Conservation (phyloP, 2,113 vertebrate species). For the Herpetotheres cachinnans region DNA sequence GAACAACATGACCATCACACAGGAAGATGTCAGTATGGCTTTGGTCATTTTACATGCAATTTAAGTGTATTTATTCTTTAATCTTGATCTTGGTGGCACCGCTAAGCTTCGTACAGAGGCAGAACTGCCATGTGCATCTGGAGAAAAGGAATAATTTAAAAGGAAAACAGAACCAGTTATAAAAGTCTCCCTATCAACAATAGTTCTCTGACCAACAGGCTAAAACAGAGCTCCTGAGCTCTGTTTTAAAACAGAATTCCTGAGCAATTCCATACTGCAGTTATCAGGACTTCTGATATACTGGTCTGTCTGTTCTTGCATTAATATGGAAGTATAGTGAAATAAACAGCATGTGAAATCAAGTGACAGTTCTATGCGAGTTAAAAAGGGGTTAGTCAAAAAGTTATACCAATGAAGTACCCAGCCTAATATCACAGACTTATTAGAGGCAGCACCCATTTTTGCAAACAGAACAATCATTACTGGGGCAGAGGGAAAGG, state of each 20-base stretch:
- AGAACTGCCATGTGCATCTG: not conserved
- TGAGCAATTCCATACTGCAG: not conserved
- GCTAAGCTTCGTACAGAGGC: not conserved
- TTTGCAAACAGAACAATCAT: not conserved
- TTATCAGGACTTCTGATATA: not conserved
- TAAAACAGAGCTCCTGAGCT: not conserved
- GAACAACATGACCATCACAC: not conserved
- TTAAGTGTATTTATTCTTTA: not conserved
- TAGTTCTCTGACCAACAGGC: not conserved
- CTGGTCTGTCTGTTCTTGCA: not conserved
- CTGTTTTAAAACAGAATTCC: too few relatives aligned
- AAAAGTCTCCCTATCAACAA: not conserved
- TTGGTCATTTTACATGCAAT: not conserved
- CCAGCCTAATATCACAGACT: fast-evolving
- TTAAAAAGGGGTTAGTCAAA: not conserved
- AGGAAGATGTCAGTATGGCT: not conserved
- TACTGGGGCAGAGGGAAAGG: not conserved
- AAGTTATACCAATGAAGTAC: not conserved
- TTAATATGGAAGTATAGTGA: not conserved
- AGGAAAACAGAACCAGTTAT: not conserved
- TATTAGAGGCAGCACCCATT: not conserved
- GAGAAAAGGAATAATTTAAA: not conserved
- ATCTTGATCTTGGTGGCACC: not conserved
- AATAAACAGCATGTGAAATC: not conserved
- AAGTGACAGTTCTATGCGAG: not conserved